phyloP scores from a whole-genome alignment of 2,888 invertebrate genomes.

The Phortica okadai region DNA sequence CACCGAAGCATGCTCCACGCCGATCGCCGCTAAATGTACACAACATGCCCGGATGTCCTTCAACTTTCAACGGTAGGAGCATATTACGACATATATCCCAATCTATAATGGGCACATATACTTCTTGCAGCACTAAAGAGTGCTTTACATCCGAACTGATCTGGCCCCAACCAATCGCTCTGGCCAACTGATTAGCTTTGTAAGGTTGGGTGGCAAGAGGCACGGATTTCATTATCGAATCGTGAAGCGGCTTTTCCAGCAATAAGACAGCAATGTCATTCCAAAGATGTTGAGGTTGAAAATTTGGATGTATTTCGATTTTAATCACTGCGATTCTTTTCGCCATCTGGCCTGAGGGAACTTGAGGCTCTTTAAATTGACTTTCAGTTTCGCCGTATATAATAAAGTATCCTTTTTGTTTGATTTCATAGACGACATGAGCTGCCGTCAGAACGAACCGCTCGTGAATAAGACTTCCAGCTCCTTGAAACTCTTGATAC shows the following conservation, averaged over 20 bases:
- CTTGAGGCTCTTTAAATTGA: neutral
- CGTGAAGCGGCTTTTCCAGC: neutral
- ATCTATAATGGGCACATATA: neutral
- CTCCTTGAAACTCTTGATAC: neutral
- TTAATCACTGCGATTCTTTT: neutral
- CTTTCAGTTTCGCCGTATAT: neutral
- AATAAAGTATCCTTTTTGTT: neutral
- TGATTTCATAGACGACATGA: neutral
- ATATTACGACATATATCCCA: neutral
- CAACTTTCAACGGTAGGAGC: neutral
- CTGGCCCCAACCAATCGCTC: neutral
- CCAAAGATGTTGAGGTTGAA: neutral
- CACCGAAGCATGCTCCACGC: constrained; percentile 2
- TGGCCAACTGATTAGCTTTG: neutral
- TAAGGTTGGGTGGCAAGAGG: neutral
- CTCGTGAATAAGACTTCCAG: neutral
- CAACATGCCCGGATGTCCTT: constrained; percentile 10
- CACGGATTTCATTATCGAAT: neutral
- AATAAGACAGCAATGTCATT: constrained; percentile 7
- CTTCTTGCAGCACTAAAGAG: neutral
- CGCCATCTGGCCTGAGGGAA: too few species aligned
- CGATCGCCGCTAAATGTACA: neutral
- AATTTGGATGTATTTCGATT: constrained; percentile 4
- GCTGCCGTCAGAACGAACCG: constrained; percentile 2
- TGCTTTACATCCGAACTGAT: neutral